Conservation (phyloP, 1,140 invertebrate species). For the Diploscapter pachys region DNA sequence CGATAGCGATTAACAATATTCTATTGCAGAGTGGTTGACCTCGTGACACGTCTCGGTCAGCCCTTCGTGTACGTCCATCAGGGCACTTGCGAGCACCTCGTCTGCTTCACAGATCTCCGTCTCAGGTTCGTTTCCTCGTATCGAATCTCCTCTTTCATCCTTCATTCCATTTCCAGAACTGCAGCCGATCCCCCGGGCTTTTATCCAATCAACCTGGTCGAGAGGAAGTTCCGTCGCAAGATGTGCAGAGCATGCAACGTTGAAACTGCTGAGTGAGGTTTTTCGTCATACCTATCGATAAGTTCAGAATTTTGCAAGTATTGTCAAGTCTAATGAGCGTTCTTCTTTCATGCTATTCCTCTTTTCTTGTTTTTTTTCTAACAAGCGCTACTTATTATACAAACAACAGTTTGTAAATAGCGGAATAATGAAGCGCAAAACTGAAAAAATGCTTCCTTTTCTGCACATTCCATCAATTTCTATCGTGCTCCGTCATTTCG, state of each 20-base stretch:
- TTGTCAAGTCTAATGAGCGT: background rate
- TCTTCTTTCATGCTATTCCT: background rate
- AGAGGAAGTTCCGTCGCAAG: conserved; percentile 19
- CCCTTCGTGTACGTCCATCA: conserved; percentile 31
- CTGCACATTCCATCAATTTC: background rate
- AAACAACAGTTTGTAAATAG: no score
- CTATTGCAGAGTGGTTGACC: conserved; percentile 4
- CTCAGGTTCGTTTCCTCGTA: conserved; percentile 18
- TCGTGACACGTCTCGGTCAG: conserved; percentile 20
- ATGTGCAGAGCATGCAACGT: conserved; percentile 8
- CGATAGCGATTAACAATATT: no score
- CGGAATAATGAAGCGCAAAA: background rate
- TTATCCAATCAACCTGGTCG: conserved; percentile 13
- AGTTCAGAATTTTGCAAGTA: no score
- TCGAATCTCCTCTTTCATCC: no score
- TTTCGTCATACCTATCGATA: background rate
- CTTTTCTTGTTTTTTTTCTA: background rate
- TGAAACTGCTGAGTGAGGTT: conserved; percentile 9
- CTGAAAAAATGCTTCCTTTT: background rate
- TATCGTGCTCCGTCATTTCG: background rate
- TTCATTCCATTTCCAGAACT: conserved; percentile 6
- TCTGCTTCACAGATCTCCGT: conserved; percentile 23
- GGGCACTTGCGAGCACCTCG: conserved; percentile 23
- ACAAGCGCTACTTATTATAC: no score
- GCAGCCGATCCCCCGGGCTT: background rate